phyloP scores from a whole-genome alignment of 2,888 invertebrate species.

The Petrolisthes cinctipes region DNA sequence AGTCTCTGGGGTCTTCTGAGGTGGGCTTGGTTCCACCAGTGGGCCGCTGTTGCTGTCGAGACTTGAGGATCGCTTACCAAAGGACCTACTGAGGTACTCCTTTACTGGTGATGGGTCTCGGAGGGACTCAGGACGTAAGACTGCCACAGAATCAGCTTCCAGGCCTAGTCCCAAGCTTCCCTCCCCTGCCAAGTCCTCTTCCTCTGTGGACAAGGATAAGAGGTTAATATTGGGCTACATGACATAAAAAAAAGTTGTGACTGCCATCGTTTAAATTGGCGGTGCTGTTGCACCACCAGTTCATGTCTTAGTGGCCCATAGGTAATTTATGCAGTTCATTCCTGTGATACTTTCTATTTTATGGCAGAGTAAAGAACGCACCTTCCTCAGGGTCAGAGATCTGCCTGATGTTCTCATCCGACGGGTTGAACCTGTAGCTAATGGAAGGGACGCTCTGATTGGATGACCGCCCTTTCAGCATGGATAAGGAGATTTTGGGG shows the following conservation, averaged over 20 bases:
- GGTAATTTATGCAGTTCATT: not conserved
- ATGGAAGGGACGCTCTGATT: slow-evolving; percentile 59
- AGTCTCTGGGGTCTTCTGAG: slow-evolving; percentile 8
- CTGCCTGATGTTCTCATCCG: slow-evolving; percentile 51
- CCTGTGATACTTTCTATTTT: not conserved
- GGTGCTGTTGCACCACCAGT: too few relatives aligned
- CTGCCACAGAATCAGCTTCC: slow-evolving; percentile 10
- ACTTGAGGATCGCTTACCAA: slow-evolving; percentile 52
- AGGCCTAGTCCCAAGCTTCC: not conserved
- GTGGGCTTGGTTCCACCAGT: not conserved
- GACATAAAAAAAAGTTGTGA: too few relatives aligned
- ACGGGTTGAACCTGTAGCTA: slow-evolving; percentile 55
- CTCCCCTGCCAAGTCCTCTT: slow-evolving; percentile 25
- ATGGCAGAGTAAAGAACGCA: not conserved
- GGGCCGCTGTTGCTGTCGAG: slow-evolving; percentile 40
- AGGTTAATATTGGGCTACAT: too few relatives aligned
- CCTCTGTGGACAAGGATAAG: slow-evolving; percentile 20
- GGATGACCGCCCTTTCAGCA: slow-evolving; percentile 50
- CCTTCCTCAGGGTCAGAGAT: slow-evolving; percentile 50
- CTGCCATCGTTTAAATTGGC: too few relatives aligned
- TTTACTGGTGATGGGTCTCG: slow-evolving; percentile 49
- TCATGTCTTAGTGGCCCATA: too few relatives aligned
- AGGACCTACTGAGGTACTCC: slow-evolving; percentile 26
- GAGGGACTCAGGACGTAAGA: slow-evolving; percentile 28
- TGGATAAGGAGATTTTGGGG: slow-evolving; percentile 55